These are phyloP conservation scores for Hestina assimilis DNA, from an alignment of 1,140 invertebrate genomes.

Conservation along the genomic window DNA sequence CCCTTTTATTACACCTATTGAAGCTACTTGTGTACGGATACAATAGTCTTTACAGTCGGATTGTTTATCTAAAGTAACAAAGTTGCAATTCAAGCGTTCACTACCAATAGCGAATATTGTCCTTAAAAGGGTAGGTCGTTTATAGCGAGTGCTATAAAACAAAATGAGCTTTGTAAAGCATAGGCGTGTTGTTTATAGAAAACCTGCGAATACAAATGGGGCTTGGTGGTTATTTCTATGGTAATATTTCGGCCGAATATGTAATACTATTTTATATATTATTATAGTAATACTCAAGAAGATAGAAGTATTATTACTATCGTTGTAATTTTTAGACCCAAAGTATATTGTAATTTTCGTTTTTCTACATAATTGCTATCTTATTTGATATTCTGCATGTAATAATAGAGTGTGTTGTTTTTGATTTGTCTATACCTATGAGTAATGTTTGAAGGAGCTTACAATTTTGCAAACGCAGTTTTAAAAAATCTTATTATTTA, in stretches of 20 bases:
- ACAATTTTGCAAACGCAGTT: too few species aligned
- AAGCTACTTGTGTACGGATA: not conserved
- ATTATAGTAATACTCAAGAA: conserved; percentile 3
- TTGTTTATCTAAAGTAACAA: conserved; percentile 20
- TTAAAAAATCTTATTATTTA: too few species aligned
- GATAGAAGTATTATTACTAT: not conserved
- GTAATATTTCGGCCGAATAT: too few species aligned
- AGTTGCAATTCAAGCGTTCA: conserved; percentile 16
- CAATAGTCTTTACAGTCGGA: conserved; percentile 4
- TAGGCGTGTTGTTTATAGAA: conserved; percentile 5
- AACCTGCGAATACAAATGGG: conserved; percentile 10
- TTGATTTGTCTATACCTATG: too few species aligned
- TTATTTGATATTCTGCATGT: too few species aligned
- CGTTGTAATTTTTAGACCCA: too few species aligned
- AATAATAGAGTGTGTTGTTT: too few species aligned
- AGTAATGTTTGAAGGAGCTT: too few species aligned
- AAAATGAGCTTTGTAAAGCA: conserved; percentile 47
- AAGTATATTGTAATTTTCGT: too few species aligned
- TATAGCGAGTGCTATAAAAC: conserved; percentile 51
- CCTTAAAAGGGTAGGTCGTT: conserved; percentile 56
- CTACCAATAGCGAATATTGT: conserved; percentile 31
- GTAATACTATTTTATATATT: too few species aligned
- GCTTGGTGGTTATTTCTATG: too few species aligned
- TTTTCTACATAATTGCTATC: too few species aligned
- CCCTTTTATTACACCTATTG: conserved; percentile 3